phyloP scores from a whole-genome alignment of 1,140 invertebrate genomes.

The Drosophila oshimai region DNA sequence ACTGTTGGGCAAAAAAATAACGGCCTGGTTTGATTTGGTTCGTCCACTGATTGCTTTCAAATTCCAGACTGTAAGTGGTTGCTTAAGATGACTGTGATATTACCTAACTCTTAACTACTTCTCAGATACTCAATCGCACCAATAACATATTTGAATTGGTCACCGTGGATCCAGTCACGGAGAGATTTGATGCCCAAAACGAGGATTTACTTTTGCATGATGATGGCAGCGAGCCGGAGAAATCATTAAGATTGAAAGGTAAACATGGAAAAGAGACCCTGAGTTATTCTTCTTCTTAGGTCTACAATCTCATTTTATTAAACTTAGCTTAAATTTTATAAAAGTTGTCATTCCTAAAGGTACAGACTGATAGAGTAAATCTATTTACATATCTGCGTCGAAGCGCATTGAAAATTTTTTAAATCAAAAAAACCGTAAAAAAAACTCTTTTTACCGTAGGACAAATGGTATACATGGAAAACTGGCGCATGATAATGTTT shows the following conservation, averaged over 20 bases:
- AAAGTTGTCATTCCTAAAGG: not conserved
- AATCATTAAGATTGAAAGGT: constrained; percentile 92
- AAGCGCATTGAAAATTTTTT: too few relatives aligned
- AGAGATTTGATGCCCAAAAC: constrained; percentile 85
- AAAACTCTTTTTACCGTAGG: constrained; percentile 82
- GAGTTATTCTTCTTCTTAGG: too few relatives aligned
- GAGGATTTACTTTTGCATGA: constrained; percentile 86
- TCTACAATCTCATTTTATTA: not conserved
- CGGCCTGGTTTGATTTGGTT: constrained; percentile 94
- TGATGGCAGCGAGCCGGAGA: constrained; percentile 86
- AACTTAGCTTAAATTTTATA: too few relatives aligned
- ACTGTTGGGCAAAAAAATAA: constrained; percentile 93
- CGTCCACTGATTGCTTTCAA: constrained; percentile 96
- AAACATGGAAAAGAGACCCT: constrained; percentile 34
- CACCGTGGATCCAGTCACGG: constrained; percentile 91
- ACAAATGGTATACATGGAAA: constrained; percentile 99
- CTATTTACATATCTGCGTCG: not conserved
- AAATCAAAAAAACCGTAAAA: too few relatives aligned
- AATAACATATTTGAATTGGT: constrained; percentile 98
- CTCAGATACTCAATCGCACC: constrained; percentile 94
- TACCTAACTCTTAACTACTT: not conserved
- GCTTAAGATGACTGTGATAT: not conserved
- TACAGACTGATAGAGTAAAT: not conserved
- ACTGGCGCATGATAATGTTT: constrained; percentile 98
- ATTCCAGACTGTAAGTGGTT: constrained; percentile 92